These are phyloP conservation scores for Cynocephalus volans DNA, from an alignment of 2,113 vertebrate genomes.

Conservation along the genomic window DNA sequence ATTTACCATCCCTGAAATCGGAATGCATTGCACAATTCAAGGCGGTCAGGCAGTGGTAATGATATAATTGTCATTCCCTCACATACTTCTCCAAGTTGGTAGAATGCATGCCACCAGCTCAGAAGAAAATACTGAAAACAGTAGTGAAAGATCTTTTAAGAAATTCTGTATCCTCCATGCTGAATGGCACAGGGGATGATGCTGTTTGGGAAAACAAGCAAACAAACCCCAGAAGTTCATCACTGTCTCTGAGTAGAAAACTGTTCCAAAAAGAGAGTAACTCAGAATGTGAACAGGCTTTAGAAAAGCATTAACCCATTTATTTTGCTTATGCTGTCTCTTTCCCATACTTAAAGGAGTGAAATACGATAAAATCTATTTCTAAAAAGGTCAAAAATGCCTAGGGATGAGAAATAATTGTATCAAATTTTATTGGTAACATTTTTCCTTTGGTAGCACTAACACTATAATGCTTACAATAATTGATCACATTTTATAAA, in stretches of 20 bases:
- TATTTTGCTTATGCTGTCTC: neutral
- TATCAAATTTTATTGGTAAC: neutral
- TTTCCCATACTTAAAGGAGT: neutral
- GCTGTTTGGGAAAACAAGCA: neutral
- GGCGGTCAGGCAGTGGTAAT: neutral
- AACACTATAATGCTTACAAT: neutral
- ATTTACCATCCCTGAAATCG: neutral
- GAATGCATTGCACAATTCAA: neutral
- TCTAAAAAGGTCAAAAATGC: neutral
- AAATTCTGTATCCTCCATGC: neutral
- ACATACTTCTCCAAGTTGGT: neutral
- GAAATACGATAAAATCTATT: neutral
- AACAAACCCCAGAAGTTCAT: neutral
- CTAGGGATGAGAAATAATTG: neutral
- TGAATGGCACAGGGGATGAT: neutral
- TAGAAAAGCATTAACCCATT: neutral
- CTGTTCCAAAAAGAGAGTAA: neutral
- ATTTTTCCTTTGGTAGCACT: neutral
- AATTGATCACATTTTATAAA: neutral
- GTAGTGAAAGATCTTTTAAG: neutral
- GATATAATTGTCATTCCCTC: neutral
- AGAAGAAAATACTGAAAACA: neutral
- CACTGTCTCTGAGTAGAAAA: neutral
- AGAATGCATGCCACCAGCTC: neutral
- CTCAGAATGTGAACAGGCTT: neutral